Evolutionary conservation across 37 sponge, comb jelly and placozoan genomes (phyloP).

Genomic region (Haliclona indistincta): DNA sequence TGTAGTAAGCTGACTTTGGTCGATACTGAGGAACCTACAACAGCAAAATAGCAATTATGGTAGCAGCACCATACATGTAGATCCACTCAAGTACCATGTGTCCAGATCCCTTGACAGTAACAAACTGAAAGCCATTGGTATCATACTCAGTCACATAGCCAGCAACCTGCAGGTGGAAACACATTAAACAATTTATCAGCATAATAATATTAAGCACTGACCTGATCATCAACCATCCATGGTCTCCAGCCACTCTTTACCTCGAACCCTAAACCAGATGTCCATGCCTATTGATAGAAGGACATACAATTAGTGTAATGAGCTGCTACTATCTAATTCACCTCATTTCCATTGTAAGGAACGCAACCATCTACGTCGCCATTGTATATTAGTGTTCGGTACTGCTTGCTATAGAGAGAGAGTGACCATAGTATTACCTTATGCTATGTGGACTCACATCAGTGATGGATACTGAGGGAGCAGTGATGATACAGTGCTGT

Average conservation of each 20-base stretch:
- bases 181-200: not conserved
- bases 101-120: constrained; percentile 86
- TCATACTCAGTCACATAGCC: constrained; percentile 84
- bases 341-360: constrained; percentile 80
- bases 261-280: constrained; percentile 50
- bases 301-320: not conserved
- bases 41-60: not conserved
- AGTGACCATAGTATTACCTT: not conserved
- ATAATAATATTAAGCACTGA: constrained; percentile 1
- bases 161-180: constrained; percentile 55
- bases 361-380: constrained; percentile 88
- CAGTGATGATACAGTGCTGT: constrained; percentile 34
- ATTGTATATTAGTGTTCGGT: constrained; percentile 77
- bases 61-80: not conserved
- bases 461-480: constrained; percentile 71
- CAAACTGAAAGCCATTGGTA: constrained; percentile 65
- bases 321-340: not conserved
- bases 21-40: constrained; percentile 73
- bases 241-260: constrained; percentile 66
- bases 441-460: constrained; percentile 43
- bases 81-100: constrained; percentile 73
- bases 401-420: constrained; percentile 32
- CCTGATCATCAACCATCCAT: constrained; percentile 77
- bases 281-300: constrained; percentile 54
- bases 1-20: constrained; percentile 67